phyloP scores from a whole-genome alignment of 2,113 vertebrate species.

The Sus scrofa region T2T-Sscrofa CM000817.6:87291001-87291500 shows the following conservation, averaged over 20 bases:
- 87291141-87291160: background rate
- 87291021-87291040: background rate
- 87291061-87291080: background rate
- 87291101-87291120: background rate
- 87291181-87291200: background rate
- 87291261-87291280: too few species aligned
- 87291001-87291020: background rate
- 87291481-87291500: background rate
- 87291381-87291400: background rate
- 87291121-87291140: background rate
- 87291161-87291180: background rate
- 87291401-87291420: background rate
- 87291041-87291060: background rate
- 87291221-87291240: background rate
- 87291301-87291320: too few species aligned
- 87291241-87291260: background rate
- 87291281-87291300: too few species aligned
- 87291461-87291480: constrained; percentile 17
- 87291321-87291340: too few species aligned
- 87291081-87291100: background rate
- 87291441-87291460: background rate
- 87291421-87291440: background rate
- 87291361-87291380: background rate
- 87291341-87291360: too few species aligned
- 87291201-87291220: background rate